Conservation (phyloP, 2,797 vertebrate species). For the Poliocrania exsul region DNA sequence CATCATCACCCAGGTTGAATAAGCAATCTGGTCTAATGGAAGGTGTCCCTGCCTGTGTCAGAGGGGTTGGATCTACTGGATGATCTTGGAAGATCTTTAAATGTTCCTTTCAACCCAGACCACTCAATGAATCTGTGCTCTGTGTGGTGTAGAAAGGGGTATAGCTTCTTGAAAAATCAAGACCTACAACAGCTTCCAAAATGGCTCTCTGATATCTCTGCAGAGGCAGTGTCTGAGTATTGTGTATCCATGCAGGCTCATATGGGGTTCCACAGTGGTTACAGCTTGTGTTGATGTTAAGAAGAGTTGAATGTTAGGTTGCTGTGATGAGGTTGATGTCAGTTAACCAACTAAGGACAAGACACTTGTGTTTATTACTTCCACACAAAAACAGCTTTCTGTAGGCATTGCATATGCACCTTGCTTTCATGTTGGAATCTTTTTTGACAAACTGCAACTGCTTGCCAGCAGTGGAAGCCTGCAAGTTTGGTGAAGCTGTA, state of each 20-base stretch:
- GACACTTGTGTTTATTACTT: not conserved
- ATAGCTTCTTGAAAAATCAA: not conserved
- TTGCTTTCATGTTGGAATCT: not conserved
- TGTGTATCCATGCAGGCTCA: not conserved
- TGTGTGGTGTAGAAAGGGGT: not conserved
- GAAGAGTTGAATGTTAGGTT: not conserved
- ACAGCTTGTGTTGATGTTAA: not conserved
- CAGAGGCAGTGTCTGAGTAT: not conserved
- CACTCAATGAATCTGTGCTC: not conserved
- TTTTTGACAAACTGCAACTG: not conserved
- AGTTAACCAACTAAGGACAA: not conserved
- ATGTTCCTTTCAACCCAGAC: not conserved
- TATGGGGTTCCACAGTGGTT: not conserved
- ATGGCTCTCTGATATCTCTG: not conserved
- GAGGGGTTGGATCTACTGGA: not conserved
- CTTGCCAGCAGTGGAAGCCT: not conserved
- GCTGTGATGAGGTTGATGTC: not conserved
- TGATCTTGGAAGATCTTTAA: not conserved
- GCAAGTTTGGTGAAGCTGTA: not conserved
- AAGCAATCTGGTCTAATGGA: not conserved
- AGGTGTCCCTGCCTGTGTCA: not conserved
- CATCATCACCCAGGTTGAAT: not conserved
- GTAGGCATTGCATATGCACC: not conserved
- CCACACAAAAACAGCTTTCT: not conserved
- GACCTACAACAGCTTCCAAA: not conserved